Evolutionary conservation across 2,113 vertebrate genomes (phyloP), one percentile per base, ranked within the genome.

Genomic region (Riparia riparia): DNA sequence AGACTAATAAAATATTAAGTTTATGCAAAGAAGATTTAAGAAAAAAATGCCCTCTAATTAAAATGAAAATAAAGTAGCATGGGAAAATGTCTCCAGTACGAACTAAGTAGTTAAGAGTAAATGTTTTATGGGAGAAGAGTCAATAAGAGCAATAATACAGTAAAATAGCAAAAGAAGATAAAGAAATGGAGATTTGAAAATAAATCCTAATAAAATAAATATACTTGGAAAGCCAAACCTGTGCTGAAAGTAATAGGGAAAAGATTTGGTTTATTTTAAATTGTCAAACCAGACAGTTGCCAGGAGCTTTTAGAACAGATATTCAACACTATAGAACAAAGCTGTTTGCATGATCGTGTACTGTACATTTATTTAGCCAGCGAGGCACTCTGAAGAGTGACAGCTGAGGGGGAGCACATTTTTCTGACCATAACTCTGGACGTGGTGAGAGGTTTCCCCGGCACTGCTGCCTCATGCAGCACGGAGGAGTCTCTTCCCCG

Each of bases 401-500:
- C 34, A 42, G 25, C 17, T 39, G 49, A 20, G 28, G 26, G 13
- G 24, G 5, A 39, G 18, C 21, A 5, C 0, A 3, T 60, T 61
- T 49, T 71, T 16, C 37, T 17, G 24, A 7, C 13, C 32, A 22
- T 39, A 54, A 42, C 19, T 37, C 66, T 17, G 34, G 42, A 58
- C 0, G 2, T 19, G 74, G 56, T 0, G 0, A 37, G 6, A 9
- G 1, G 12, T 1, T 12, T 81, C 11, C 21, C 31, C 17, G 21
- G 22, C 58, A 13, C 6, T 10, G 24, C 45, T 44, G 47, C 24
- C 31, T 74, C n/a, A 9, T 6, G 51, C 16, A 28, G 29, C 39
- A 19, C 37, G 14, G 63, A 31, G 31, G 7, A 53, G 31, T 31
- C 4, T 0, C 24, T 66, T 54, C 28, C 78, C 32, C 12, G 12